Percentiles rank a stretch among this genome's conserved stretches.
phyloP scores from a whole-genome alignment of 2,113 vertebrate species.

The Oreochromis niloticus region DNA sequence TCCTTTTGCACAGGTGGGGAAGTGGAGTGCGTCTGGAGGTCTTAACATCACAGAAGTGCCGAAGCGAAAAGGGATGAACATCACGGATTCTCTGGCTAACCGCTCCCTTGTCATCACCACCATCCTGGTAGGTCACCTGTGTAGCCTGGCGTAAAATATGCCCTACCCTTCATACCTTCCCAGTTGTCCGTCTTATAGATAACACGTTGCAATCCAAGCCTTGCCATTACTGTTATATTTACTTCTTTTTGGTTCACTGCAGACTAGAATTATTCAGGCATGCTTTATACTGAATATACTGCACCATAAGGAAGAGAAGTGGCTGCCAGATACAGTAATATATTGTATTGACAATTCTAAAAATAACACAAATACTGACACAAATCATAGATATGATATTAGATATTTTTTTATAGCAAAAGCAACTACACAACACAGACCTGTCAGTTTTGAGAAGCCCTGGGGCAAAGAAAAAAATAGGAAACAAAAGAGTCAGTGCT shows the following conservation, averaged over 20 bases:
- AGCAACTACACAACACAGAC: background rate
- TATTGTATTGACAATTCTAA: background rate
- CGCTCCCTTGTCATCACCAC: conserved; percentile 94
- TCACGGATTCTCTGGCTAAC: conserved; percentile 96
- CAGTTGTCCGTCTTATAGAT: background rate
- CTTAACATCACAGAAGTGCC: conserved; percentile 93
- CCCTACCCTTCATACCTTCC: background rate
- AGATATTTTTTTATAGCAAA: background rate
- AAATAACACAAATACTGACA: background rate
- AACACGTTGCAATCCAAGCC: background rate
- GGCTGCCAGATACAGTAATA: background rate
- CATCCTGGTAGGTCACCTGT: conserved; percentile 83
- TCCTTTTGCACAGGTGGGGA: conserved; percentile 83
- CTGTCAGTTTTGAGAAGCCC: background rate
- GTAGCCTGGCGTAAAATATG: background rate
- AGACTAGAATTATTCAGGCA: background rate
- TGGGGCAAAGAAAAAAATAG: background rate
- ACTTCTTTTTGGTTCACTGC: background rate
- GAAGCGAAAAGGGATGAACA: conserved; percentile 89
- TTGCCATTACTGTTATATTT: background rate
- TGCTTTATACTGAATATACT: background rate
- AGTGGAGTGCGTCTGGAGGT: conserved; percentile 90
- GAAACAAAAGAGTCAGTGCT: background rate
- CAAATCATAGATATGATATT: background rate
- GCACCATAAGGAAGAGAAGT: background rate